A percentile compares a stretch with the other conserved stretches of the same genome.
Conservation (phyloP, 2,797 vertebrate species). For the Glossophaga mutica region DNA sequence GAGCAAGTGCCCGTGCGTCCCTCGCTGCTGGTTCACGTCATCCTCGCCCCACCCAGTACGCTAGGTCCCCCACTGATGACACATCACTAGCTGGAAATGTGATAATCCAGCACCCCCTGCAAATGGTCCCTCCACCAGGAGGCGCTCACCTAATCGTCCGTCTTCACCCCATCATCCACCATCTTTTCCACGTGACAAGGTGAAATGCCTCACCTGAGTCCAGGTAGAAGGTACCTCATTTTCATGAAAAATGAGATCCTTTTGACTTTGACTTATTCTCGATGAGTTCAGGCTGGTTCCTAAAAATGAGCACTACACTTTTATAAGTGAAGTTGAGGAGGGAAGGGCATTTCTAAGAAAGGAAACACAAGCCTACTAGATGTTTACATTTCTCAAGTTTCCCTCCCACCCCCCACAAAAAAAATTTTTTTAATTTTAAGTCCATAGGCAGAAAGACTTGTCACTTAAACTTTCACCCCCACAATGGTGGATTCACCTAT, state of each 20-base stretch:
- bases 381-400: not conserved
- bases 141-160: not conserved
- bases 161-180: not conserved
- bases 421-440: not conserved
- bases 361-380: not conserved
- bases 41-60: rapidly evolving
- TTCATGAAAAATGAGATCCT: not conserved
- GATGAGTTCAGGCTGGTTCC: not conserved
- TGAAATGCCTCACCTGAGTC: not conserved
- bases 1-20: not conserved
- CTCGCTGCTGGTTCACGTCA: rapidly evolving
- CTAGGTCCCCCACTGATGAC: no score
- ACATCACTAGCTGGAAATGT: not conserved
- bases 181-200: not conserved
- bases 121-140: not conserved
- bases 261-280: not conserved
- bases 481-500: not conserved
- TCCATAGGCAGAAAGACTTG: not conserved
- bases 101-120: not conserved
- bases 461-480: not conserved
- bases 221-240: not conserved
- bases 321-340: not conserved
- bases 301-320: not conserved
- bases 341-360: not conserved
- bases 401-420: not conserved